Evolutionary conservation across 2,113 vertebrate species (phyloP).

Genomic region (Crotalus viridis): DNA sequence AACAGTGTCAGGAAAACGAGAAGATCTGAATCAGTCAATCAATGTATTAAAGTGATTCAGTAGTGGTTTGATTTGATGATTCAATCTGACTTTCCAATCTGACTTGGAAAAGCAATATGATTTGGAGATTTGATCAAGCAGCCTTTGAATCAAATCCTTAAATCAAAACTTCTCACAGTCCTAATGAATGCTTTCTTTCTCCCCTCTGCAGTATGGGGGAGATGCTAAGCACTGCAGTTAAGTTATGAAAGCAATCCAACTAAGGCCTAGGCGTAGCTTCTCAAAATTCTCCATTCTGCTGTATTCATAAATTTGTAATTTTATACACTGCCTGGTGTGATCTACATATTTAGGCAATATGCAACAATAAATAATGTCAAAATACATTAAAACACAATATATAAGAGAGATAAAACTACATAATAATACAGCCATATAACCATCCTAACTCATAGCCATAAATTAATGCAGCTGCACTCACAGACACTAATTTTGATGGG

Average conservation of each 20-base stretch:
- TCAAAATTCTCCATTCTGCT: background rate
- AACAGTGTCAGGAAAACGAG: background rate
- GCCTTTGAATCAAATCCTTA: background rate
- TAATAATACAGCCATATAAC: background rate
- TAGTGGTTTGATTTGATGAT: background rate
- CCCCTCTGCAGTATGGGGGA: background rate
- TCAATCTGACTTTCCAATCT: background rate
- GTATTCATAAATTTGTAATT: background rate
- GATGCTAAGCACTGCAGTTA: background rate
- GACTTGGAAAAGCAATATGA: background rate
- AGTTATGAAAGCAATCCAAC: background rate
- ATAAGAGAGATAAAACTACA: background rate
- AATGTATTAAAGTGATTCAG: background rate
- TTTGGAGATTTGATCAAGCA: background rate
- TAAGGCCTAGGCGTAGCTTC: background rate
- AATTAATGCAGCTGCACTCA: background rate
- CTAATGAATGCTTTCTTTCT: background rate
- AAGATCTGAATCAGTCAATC: background rate
- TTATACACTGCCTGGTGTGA: background rate
- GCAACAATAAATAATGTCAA: background rate
- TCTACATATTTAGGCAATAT: background rate
- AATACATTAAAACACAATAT: background rate
- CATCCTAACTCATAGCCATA: background rate
- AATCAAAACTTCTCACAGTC: background rate
- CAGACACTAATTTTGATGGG: background rate